Evolutionary conservation across 2,888 invertebrate genomes (phyloP).

Genomic region (Ochlodes sylvanus): DNA sequence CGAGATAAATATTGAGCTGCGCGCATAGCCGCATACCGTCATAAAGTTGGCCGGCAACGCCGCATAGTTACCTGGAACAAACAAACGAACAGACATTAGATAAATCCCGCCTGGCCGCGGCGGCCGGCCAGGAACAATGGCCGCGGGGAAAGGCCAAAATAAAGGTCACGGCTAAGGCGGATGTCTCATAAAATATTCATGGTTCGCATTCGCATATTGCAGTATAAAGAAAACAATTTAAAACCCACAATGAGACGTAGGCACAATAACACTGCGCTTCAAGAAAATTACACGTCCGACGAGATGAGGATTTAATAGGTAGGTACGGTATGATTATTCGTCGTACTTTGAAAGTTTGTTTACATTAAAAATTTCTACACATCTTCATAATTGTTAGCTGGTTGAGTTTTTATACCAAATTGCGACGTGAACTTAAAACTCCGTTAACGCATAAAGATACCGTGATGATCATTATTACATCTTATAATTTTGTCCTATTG

Average conservation of each 20-base stretch:
- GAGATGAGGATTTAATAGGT: constrained; percentile 8
- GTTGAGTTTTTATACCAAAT: not conserved
- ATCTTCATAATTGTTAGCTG: not conserved
- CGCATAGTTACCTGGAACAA: constrained; percentile 57
- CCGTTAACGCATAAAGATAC: no score
- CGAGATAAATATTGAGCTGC: constrained; percentile 34
- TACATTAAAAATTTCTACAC: not conserved
- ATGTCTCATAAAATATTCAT: constrained; percentile 75
- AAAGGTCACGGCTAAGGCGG: constrained; percentile 72
- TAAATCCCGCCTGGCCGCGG: constrained; percentile 53
- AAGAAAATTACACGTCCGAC: constrained; percentile 3
- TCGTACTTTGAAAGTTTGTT: not conserved
- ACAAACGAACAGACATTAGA: constrained; percentile 61
- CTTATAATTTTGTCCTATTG: no score
- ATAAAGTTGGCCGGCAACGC: constrained; percentile 34
- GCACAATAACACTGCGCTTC: constrained; percentile 8
- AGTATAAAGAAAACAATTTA: constrained; percentile 51
- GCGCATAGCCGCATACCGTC: constrained; percentile 36
- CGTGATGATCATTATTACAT: not conserved
- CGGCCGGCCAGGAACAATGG: constrained; percentile 64
- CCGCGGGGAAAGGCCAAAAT: constrained; percentile 68
- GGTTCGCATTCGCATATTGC: constrained; percentile 63
- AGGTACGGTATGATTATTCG: constrained; percentile 1
- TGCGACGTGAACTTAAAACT: not conserved
- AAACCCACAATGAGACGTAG: constrained; percentile 8